Evolutionary conservation across 2,113 vertebrate genomes (phyloP).

Genomic region (Elaphurus davidianus): DNA sequence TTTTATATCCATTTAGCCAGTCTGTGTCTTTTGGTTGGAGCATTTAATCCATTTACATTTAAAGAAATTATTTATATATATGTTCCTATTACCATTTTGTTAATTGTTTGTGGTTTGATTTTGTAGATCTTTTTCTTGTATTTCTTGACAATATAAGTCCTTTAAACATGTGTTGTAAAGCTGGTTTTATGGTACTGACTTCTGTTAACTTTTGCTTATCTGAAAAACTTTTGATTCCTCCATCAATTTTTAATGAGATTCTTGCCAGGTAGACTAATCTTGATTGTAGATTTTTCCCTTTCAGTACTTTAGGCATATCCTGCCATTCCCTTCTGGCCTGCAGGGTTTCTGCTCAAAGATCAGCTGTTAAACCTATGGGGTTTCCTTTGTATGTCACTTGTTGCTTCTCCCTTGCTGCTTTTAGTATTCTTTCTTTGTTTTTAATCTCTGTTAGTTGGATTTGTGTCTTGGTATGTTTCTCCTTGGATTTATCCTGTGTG

Average conservation of each 20-base stretch:
- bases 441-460: not conserved
- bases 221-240: not conserved
- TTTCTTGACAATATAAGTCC: not conserved
- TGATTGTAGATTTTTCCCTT: not conserved
- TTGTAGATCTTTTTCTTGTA: not conserved
- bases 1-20: not conserved
- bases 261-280: not conserved
- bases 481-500: not conserved
- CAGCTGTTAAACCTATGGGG: not conserved
- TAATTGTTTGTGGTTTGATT: not conserved
- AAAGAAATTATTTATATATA: not conserved
- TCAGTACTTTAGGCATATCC: not conserved
- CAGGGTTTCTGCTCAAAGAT: not conserved
- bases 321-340: not conserved
- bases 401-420: not conserved
- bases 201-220: not conserved
- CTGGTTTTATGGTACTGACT: not conserved
- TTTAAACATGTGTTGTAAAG: not conserved
- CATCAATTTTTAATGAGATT: not conserved
- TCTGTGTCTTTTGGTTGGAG: not conserved
- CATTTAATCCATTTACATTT: not conserved
- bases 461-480: not conserved
- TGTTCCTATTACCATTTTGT: not conserved
- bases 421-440: not conserved
- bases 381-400: not conserved